A percentile compares a stretch with the other conserved stretches of the same genome.
These are phyloP conservation scores for Azorinus chamasolen DNA, from an alignment of 2,888 invertebrate genomes.

Conservation along the genomic window DNA sequence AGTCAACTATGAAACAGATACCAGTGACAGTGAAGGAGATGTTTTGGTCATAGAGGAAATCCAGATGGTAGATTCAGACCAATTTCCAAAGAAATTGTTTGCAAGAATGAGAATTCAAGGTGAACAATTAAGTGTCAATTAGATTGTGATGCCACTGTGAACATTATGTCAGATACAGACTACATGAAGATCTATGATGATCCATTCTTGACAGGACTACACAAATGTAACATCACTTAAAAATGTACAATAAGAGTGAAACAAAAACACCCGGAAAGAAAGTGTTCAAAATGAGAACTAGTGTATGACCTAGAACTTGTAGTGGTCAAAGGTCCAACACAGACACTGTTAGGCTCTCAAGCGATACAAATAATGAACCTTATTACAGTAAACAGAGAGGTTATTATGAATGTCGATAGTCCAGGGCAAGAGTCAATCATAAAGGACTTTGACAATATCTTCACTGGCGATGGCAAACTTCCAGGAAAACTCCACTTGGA, in stretches of 20 bases:
- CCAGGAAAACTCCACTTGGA: conserved; percentile 32
- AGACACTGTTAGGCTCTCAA: too few species aligned
- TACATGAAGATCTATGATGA: conserved; percentile 28
- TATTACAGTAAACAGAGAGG: conserved; percentile 40
- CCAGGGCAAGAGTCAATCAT: not conserved
- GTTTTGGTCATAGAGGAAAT: not conserved
- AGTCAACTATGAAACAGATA: too few species aligned
- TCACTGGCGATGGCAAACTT: conserved; percentile 42
- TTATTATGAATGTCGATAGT: conserved; percentile 5
- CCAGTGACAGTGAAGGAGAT: not conserved
- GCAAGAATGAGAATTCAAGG: too few species aligned
- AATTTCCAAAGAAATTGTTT: conserved; percentile 7
- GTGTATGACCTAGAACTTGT: conserved; percentile 39
- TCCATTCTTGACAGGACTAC: conserved; percentile 4
- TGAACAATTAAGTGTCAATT: conserved; percentile 38
- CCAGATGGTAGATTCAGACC: not conserved
- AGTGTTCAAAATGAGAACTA: conserved; percentile 22
- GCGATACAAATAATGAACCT: conserved; percentile 39
- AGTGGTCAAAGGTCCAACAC: conserved; percentile 21
- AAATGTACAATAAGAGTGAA: conserved; percentile 47
- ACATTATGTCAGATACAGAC: conserved; percentile 30
- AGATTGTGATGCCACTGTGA: conserved; percentile 37
- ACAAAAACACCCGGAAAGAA: conserved; percentile 31
- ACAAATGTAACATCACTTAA: conserved; percentile 18
- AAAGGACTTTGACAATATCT: conserved; percentile 17